Percentiles rank a stretch among this genome's conserved stretches.
Conservation (phyloP, 2,797 vertebrate genomes). For the Platalea minor region DNA sequence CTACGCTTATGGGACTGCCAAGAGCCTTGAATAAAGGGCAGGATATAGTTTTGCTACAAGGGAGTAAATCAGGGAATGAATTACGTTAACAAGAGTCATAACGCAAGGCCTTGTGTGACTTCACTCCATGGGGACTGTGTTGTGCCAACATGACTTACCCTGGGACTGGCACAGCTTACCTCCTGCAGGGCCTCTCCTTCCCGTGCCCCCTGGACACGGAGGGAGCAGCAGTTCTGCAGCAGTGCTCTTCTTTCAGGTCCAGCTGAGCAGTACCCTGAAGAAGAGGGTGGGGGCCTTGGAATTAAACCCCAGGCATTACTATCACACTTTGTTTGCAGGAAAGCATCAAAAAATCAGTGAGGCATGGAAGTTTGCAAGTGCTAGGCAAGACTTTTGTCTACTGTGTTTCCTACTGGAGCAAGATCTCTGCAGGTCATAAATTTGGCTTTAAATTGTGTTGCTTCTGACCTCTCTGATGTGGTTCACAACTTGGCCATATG, state of each 20-base stretch:
- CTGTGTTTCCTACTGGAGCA: background rate
- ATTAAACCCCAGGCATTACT: background rate
- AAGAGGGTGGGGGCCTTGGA: background rate
- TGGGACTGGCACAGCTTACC: background rate
- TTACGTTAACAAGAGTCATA: background rate
- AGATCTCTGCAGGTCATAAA: background rate
- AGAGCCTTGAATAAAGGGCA: background rate
- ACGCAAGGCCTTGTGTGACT: background rate
- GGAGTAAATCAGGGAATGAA: background rate
- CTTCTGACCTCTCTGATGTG: background rate
- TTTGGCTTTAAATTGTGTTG: background rate
- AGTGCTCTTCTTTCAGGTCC: background rate
- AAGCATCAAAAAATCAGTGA: background rate
- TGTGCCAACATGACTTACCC: background rate
- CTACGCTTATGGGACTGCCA: background rate
- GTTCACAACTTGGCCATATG: background rate
- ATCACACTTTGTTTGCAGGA: background rate
- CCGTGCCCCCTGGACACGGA: rapidly evolving
- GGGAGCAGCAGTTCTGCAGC: background rate
- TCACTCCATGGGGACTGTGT: background rate
- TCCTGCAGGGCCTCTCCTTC: background rate
- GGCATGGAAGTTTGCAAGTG: background rate
- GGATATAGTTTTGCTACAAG: background rate
- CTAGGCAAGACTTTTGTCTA: background rate
- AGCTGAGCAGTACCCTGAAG: background rate